Conservation (phyloP, 2,113 vertebrate species). For the Garra rufa region DNA sequence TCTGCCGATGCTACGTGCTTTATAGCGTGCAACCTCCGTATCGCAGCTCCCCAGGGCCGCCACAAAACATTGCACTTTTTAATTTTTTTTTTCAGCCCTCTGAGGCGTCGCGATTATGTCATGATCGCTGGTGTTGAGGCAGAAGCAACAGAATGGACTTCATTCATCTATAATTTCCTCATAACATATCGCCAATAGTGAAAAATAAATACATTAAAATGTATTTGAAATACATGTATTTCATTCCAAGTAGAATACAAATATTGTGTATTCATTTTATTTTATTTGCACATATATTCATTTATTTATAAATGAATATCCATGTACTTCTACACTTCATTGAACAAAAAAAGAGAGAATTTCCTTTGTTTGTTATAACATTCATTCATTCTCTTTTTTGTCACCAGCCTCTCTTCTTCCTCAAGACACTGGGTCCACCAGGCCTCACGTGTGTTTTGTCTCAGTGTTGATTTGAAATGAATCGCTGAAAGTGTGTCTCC, state of each 20-base stretch:
- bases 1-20: constrained; percentile 29
- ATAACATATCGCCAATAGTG: not conserved
- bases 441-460: constrained; percentile 15
- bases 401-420: not conserved
- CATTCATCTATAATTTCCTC: not conserved
- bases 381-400: not conserved
- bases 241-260: too few relatives aligned
- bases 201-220: too few relatives aligned
- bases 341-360: not conserved
- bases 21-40: constrained; percentile 33
- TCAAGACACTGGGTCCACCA: not conserved
- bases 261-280: too few relatives aligned
- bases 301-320: not conserved
- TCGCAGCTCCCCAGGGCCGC: constrained; percentile 27
- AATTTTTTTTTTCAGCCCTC: not conserved
- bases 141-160: not conserved
- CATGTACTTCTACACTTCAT: not conserved
- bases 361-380: not conserved
- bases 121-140: not conserved
- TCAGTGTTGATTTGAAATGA: constrained; percentile 36
- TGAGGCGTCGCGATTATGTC: not conserved
- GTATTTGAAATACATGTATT: too few relatives aligned
- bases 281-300: not conserved
- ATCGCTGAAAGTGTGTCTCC: constrained; percentile 30
- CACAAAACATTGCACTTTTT: constrained; percentile 40